These are phyloP conservation scores for Ophioninae sp. DNA, from an alignment of 2,888 invertebrate species.

Conservation along the genomic window DNA sequence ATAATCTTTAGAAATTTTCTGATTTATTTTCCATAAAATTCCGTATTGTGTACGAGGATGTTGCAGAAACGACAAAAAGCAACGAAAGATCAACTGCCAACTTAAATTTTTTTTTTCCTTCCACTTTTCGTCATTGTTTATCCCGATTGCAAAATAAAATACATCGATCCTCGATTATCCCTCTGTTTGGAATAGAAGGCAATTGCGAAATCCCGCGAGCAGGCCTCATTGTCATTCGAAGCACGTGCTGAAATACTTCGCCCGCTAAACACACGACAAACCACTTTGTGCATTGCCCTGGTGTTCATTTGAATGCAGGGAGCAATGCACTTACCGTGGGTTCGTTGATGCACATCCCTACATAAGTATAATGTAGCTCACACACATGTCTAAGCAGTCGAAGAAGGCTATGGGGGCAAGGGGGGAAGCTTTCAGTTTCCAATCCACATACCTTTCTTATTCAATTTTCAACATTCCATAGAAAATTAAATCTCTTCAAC, in stretches of 20 bases:
- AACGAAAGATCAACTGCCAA: neutral
- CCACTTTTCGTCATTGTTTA: neutral
- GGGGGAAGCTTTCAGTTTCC: neutral
- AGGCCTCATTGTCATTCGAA: slow-evolving; percentile 41
- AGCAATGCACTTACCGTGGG: slow-evolving; percentile 66
- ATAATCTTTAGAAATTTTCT: neutral
- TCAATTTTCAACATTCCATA: neutral
- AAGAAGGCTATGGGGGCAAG: neutral
- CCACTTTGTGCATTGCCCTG: slow-evolving; percentile 24
- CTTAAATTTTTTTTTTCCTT: neutral
- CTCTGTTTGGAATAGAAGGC: slow-evolving; percentile 10
- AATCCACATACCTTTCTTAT: neutral
- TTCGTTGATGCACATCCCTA: neutral
- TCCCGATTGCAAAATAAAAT: slow-evolving; percentile 21
- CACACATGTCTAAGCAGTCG: neutral
- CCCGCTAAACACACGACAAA: slow-evolving; percentile 47
- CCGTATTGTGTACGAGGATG: neutral
- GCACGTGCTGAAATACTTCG: slow-evolving; percentile 34
- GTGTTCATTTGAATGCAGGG: slow-evolving; percentile 64
- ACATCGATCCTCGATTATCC: slow-evolving; percentile 1
- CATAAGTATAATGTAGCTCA: neutral
- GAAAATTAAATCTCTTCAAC: neutral
- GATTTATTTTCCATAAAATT: slow-evolving; percentile 21
- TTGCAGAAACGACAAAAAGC: neutral
- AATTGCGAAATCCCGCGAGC: slow-evolving; percentile 39